Base-by-base conservation (phyloP, 2,888 invertebrate genomes). In the Byasa hedistus region DNA sequence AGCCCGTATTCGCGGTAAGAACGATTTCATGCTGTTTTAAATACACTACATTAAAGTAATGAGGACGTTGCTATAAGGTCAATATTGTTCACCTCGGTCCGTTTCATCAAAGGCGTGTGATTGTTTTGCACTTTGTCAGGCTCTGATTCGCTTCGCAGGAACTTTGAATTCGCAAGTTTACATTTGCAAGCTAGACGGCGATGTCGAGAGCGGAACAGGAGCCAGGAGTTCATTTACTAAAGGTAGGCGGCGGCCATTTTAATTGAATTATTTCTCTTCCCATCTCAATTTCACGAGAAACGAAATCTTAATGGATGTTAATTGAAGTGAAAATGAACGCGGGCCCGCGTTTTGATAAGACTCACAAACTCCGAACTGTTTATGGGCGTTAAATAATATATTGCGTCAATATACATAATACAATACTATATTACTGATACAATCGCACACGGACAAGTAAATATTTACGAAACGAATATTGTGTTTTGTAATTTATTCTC, bases 251-350 rank as follows among this genome's bases (percentile, higher is more conserved):
- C 32, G 59, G 69, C 54, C 24, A 60, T 65, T 68, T 70, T 71
- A 74, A 76, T 74, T 74, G 68, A 74, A 72, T 75, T 70, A 71
- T 70, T 68, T 32, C 70, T 71, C 65, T 73, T 74, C 70, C 73
- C 69, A 69, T 73, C 69, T 70, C 70, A 69, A 74, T 74, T 73
- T 75, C 65, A 66, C 69, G 48, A 70, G 69, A 72, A 70, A 69
- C 69, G 54, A 64, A 76, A 66, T 74, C 69, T 72, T 73, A 76
- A 76, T 73, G 71, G 72, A 69, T 57, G 39, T 57, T 61, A 75
- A 74, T 75, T 75, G 70, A 71, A 72, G 62, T 65, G 68, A 73
- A 76, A 76, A 73, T 74, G 65, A 73, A 70, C 69, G 71, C 61
- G 66, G 69, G 69, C 71, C 57, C 22, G 65, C 65, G 70, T 70